Evolutionary conservation across 2,888 invertebrate genomes (phyloP).

Genomic region (Pegoplata infirma): DNA sequence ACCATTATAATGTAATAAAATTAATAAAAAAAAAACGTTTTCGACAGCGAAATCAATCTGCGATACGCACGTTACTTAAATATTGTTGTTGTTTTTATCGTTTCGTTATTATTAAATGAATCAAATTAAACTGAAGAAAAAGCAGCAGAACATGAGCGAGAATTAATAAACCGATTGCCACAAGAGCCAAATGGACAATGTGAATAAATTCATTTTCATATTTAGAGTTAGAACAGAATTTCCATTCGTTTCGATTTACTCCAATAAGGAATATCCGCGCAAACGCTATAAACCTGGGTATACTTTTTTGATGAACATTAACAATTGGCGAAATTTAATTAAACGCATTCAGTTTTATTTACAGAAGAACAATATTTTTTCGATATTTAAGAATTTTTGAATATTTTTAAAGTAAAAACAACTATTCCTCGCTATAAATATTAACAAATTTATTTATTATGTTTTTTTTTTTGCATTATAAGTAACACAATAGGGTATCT

Average conservation of each 20-base stretch:
- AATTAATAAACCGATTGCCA: constrained; percentile 65
- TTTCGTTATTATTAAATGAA: constrained; percentile 14
- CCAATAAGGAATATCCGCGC: constrained; percentile 50
- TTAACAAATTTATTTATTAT: no score
- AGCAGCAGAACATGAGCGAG: constrained; percentile 15
- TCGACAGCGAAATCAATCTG: neutral
- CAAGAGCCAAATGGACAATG: constrained; percentile 72
- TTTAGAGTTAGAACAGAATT: constrained; percentile 8
- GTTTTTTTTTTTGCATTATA: no score
- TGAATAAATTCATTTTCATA: constrained; percentile 50
- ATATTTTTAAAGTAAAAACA: no score
- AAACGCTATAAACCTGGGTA: constrained; percentile 33
- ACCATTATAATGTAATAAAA: neutral
- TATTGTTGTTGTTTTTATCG: neutral
- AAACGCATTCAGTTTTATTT: no score
- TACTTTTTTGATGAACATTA: neutral
- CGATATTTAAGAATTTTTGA: no score
- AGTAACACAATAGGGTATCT: no score
- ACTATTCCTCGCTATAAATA: no score
- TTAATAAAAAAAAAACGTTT: neutral
- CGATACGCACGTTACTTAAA: neutral
- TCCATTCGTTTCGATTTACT: constrained; percentile 21
- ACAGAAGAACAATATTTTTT: no score
- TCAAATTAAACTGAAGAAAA: neutral
- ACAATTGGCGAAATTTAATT: constrained; percentile 5